These are phyloP conservation scores for Pelecanus crispus DNA, from an alignment of 2,113 vertebrate species.

Conservation along the genomic window DNA sequence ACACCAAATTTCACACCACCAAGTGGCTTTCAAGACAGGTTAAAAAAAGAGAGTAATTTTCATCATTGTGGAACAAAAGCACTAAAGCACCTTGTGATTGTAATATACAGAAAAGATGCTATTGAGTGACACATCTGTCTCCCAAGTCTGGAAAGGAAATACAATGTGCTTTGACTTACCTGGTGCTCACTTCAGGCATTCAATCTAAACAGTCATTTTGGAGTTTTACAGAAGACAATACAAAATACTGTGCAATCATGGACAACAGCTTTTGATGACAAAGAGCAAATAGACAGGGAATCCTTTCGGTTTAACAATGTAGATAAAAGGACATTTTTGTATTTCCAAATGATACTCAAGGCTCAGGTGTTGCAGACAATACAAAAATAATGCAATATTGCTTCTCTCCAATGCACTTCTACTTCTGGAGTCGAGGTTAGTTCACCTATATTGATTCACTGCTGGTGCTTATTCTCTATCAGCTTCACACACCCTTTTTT, in stretches of 20 bases:
- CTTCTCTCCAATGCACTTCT: constrained; percentile 25
- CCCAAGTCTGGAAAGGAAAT: not conserved
- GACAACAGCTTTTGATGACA: not conserved
- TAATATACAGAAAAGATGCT: not conserved
- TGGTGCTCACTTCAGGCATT: not conserved
- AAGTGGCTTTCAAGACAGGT: not conserved
- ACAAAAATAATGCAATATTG: constrained; percentile 29
- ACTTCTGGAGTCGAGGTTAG: not conserved
- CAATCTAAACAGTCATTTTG: constrained; percentile 17
- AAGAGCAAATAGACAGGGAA: not conserved
- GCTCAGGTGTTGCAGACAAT: constrained; percentile 24
- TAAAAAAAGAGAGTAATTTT: not conserved
- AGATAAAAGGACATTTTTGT: constrained; percentile 40
- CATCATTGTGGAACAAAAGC: constrained; percentile 18
- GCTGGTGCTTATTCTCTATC: not conserved
- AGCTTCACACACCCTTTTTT: not conserved
- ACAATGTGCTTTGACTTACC: not conserved
- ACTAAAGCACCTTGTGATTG: not conserved
- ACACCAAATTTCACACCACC: not conserved
- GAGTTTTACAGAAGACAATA: constrained; percentile 14
- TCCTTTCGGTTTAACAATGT: not conserved
- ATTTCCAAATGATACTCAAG: constrained; percentile 34
- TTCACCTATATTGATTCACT: constrained; percentile 48
- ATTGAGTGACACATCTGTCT: not conserved
- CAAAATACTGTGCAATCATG: not conserved